These are phyloP conservation scores for Chelonus insularis DNA, from an alignment of 1,140 invertebrate species.

Conservation along the genomic window DNA sequence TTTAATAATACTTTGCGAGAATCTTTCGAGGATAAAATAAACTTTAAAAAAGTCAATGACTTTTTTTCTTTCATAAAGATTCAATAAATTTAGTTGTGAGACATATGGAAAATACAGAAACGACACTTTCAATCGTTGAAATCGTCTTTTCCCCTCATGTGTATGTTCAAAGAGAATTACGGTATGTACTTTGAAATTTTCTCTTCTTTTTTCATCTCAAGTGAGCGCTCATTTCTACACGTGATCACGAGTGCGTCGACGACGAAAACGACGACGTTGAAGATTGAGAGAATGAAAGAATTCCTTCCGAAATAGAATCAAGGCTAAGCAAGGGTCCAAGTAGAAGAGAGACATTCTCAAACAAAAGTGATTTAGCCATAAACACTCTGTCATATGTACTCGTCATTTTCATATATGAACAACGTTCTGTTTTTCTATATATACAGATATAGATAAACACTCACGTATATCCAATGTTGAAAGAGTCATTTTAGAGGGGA, in stretches of 20 bases:
- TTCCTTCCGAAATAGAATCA: constrained; percentile 29
- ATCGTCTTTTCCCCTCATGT: not conserved
- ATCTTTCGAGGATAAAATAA: too few species aligned
- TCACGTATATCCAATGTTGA: not conserved
- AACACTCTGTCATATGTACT: constrained; percentile 28
- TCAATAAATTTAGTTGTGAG: too few species aligned
- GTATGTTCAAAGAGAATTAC: not conserved
- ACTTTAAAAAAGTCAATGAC: too few species aligned
- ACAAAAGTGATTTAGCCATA: constrained; percentile 45
- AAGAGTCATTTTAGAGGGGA: not conserved
- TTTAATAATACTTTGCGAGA: too few species aligned
- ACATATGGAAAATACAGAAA: not conserved
- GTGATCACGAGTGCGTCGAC: not conserved
- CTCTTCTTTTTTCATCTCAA: not conserved
- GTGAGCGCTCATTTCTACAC: constrained; percentile 4
- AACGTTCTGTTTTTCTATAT: not conserved
- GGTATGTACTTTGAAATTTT: not conserved
- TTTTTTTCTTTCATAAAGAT: too few species aligned
- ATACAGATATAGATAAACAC: not conserved
- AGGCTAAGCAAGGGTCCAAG: constrained; percentile 10
- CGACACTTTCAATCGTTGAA: constrained; percentile 2
- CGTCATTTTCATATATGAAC: too few species aligned
- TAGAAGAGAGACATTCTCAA: constrained; percentile 27
- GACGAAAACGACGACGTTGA: not conserved
- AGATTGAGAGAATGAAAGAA: constrained; percentile 17